Evolutionary conservation across 2,113 vertebrate species (phyloP).

Genomic region (Sitta europaea): DNA sequence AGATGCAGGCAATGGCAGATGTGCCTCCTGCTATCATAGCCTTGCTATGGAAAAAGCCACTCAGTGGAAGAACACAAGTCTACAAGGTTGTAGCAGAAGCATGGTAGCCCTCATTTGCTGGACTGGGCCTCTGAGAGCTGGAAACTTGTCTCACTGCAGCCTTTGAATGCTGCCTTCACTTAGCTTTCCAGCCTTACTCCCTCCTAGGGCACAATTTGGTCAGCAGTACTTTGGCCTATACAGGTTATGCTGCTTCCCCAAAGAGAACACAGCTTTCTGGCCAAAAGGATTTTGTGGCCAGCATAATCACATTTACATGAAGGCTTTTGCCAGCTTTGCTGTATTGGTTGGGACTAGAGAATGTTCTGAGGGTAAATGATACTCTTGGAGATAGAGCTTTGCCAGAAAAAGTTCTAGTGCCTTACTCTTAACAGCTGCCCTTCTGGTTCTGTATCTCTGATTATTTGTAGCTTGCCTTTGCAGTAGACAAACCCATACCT

Average conservation of each 20-base stretch:
- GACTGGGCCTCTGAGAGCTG: not conserved
- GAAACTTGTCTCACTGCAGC: not conserved
- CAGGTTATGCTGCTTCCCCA: not conserved
- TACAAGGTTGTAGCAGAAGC: not conserved
- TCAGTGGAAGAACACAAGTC: not conserved
- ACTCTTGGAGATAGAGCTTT: not conserved
- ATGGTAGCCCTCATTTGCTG: not conserved
- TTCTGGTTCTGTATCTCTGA: not conserved
- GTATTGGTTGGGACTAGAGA: not conserved
- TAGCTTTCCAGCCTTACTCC: not conserved
- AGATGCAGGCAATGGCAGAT: not conserved
- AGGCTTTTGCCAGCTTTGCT: not conserved
- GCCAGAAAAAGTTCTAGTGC: conserved; percentile 10
- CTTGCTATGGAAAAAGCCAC: not conserved
- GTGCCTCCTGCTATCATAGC: not conserved
- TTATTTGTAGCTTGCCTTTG: conserved; percentile 60
- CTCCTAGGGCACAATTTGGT: not conserved
- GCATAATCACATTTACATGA: not conserved
- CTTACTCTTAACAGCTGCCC: not conserved
- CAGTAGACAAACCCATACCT: not conserved
- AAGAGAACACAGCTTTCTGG: not conserved
- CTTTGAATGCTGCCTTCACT: not conserved
- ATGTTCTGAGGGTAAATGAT: not conserved
- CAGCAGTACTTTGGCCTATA: not conserved
- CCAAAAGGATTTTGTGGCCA: not conserved